Conservation (phyloP, 2,113 vertebrate species). For the Gorsachius goisagi region DNA sequence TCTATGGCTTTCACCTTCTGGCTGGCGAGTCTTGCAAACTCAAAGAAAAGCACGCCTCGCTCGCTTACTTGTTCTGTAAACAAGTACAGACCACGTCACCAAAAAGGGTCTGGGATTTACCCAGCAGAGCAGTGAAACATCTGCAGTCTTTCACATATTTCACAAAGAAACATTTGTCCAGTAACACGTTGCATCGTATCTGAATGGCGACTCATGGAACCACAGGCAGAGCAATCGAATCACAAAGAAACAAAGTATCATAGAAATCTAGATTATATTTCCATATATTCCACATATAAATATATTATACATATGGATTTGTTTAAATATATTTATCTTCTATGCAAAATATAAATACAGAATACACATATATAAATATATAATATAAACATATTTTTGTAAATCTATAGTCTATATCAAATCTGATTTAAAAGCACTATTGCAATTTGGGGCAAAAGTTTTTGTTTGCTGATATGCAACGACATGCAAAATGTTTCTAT, state of each 20-base stretch:
- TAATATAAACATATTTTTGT: not conserved
- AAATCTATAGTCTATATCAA: not conserved
- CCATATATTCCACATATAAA: not conserved
- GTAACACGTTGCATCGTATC: not conserved
- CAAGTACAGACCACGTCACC: not conserved
- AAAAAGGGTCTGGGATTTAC: conserved; percentile 12
- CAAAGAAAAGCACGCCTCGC: not conserved
- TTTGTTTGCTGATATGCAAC: not conserved
- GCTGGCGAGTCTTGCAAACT: not conserved
- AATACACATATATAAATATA: not conserved
- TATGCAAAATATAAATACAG: not conserved
- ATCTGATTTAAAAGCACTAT: not conserved
- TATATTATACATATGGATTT: not conserved
- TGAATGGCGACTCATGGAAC: not conserved
- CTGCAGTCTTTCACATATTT: conserved; percentile 34
- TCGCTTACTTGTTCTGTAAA: not conserved
- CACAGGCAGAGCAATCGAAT: not conserved
- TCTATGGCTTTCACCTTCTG: not conserved
- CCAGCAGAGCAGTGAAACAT: conserved; percentile 9
- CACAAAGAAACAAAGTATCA: not conserved
- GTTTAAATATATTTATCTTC: not conserved
- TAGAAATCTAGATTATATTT: not conserved
- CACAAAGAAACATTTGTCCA: conserved; percentile 31
- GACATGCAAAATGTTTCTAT: not conserved
- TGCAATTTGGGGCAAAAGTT: not conserved